These are phyloP conservation scores for Phoeniculus purpureus DNA, from an alignment of 2,797 vertebrate genomes.

Conservation along the genomic window DNA sequence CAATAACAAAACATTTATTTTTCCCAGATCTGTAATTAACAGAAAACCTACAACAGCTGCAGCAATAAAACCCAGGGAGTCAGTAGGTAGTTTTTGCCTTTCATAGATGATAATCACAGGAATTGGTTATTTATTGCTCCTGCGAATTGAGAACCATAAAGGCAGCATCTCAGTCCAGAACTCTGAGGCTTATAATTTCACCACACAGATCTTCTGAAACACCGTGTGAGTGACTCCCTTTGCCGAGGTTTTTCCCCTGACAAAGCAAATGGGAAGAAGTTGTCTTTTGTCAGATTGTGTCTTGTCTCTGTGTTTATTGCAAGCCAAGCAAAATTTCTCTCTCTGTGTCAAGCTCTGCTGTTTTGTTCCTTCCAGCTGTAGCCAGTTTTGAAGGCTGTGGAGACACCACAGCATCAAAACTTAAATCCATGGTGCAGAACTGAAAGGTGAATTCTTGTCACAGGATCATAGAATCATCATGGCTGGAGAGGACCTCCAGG, in stretches of 20 bases:
- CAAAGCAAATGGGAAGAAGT: not conserved
- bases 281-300: not conserved
- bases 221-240: not conserved
- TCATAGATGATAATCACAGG: conserved; percentile 76
- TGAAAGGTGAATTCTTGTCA: not conserved
- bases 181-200: not conserved
- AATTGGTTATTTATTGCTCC: conserved; percentile 72
- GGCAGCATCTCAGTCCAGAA: conserved; percentile 41
- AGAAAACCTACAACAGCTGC: conserved; percentile 68
- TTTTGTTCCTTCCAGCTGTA: not conserved
- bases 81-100: conserved; percentile 72
- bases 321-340: not conserved
- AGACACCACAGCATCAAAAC: not conserved
- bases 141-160: conserved; percentile 62
- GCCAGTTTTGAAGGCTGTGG: not conserved
- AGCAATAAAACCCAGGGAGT: conserved; percentile 74
- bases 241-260: not conserved
- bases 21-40: conserved; percentile 73
- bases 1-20: conserved; percentile 71
- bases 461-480: too few relatives aligned
- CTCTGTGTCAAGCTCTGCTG: not conserved
- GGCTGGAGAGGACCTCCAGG: too few relatives aligned
- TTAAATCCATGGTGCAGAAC: not conserved
- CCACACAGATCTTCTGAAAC: not conserved
- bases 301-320: not conserved